phyloP scores from a whole-genome alignment of 2,888 invertebrate genomes.

The Cheilosia soror region DNA sequence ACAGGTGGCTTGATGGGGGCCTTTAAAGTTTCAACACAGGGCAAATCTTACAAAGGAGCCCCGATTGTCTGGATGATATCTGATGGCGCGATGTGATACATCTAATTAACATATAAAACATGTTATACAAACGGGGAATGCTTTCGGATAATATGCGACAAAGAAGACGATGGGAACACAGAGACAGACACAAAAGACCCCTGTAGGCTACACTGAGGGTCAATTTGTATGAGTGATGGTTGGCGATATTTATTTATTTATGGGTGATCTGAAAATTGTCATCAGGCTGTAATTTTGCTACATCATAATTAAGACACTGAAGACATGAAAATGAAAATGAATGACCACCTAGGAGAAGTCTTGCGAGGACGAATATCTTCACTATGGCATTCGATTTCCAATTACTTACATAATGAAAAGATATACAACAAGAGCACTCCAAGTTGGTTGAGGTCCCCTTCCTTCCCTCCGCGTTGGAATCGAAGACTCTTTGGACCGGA shows the following conservation, averaged over 20 bases:
- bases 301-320: neutral
- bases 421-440: too few species aligned
- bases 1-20: slow-evolving; percentile 64
- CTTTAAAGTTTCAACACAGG: slow-evolving; percentile 24
- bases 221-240: neutral
- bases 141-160: neutral
- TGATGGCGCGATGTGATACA: slow-evolving; percentile 20
- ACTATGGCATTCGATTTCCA: too few species aligned
- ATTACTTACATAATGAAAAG: too few species aligned
- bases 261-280: slow-evolving; percentile 5
- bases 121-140: slow-evolving; percentile 12
- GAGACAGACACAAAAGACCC: neutral
- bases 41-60: slow-evolving; percentile 13
- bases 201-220: neutral
- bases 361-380: neutral
- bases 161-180: neutral
- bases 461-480: too few species aligned
- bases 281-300: neutral
- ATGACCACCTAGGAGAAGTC: too few species aligned
- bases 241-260: slow-evolving; percentile 3
- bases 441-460: too few species aligned
- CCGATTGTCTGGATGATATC: slow-evolving; percentile 29
- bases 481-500: too few species aligned
- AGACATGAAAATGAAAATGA: neutral
- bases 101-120: slow-evolving; percentile 44